Conservation (phyloP, 2,888 invertebrate genomes). For the Trachelus iudaicus region DNA sequence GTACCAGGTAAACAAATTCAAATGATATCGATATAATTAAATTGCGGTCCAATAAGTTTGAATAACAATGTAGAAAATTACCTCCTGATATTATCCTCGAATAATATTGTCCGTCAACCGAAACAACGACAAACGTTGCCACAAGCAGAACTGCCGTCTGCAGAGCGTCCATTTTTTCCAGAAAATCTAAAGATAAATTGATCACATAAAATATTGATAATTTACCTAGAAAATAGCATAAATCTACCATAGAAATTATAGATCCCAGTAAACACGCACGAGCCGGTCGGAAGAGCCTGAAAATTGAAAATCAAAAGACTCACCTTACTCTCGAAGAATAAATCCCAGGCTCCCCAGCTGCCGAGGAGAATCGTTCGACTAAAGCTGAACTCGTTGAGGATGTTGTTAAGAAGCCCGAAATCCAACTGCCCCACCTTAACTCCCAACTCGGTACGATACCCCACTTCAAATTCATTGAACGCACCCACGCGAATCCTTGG, state of each 20-base stretch:
- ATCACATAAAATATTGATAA: background rate
- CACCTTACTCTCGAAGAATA: constrained; percentile 8
- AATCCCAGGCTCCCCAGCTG: constrained; percentile 17
- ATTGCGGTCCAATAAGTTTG: no score
- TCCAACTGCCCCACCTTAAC: constrained; percentile 23
- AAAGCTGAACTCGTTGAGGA: constrained; percentile 22
- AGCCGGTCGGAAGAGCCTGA: no score
- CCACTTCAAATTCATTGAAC: constrained; percentile 33
- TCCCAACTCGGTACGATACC: constrained; percentile 8
- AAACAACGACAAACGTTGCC: constrained; percentile 23
- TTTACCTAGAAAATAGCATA: no score
- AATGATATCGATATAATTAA: no score
- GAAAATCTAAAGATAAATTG: background rate
- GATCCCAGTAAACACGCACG: no score
- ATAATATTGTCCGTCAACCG: constrained; percentile 29
- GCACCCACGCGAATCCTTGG: constrained; percentile 48
- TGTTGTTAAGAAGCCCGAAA: constrained; percentile 19
- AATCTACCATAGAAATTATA: no score
- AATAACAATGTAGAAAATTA: background rate
- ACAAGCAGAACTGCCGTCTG: constrained; percentile 46
- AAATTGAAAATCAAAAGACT: no score
- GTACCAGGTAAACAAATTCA: no score
- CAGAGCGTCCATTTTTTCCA: constrained; percentile 33
- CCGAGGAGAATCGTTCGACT: constrained; percentile 31
- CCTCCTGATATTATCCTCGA: constrained; percentile 26